Conservation (phyloP, 2,113 vertebrate genomes). For the Rhabdornis inornatus region DNA sequence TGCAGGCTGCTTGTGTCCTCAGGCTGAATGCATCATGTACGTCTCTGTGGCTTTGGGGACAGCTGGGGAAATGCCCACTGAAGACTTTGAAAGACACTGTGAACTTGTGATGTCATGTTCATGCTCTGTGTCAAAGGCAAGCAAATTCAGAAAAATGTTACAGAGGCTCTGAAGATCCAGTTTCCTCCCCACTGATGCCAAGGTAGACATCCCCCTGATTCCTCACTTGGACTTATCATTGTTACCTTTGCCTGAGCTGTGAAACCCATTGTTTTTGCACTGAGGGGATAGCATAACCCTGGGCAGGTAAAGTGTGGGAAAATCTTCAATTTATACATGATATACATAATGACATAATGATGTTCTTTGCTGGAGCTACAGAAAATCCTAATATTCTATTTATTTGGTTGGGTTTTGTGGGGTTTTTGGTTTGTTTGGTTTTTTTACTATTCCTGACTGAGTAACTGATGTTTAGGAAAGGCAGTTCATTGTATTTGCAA, state of each 20-base stretch:
- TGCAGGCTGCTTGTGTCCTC: background rate
- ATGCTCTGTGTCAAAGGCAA: background rate
- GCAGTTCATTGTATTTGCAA: background rate
- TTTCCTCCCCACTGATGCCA: background rate
- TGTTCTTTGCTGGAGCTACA: background rate
- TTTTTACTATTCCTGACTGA: background rate
- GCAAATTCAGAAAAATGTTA: background rate
- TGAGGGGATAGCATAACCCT: background rate
- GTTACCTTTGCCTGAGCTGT: background rate
- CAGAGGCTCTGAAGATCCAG: background rate
- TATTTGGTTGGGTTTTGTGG: background rate
- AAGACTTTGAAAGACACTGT: background rate
- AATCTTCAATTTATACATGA: background rate
- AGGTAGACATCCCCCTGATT: background rate
- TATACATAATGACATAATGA: too few relatives aligned
- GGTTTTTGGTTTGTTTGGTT: background rate
- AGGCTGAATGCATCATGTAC: background rate
- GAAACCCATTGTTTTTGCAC: background rate
- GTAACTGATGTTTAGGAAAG: background rate
- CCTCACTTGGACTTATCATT: background rate
- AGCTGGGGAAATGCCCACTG: background rate
- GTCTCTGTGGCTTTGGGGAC: background rate
- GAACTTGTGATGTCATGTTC: background rate
- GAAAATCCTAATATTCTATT: background rate
- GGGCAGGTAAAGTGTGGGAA: background rate